A percentile compares a stretch with the other conserved stretches of the same genome.
These are phyloP conservation scores for Argynnis bischoffii DNA, from an alignment of 2,888 invertebrate species.

Conservation along the genomic window DNA sequence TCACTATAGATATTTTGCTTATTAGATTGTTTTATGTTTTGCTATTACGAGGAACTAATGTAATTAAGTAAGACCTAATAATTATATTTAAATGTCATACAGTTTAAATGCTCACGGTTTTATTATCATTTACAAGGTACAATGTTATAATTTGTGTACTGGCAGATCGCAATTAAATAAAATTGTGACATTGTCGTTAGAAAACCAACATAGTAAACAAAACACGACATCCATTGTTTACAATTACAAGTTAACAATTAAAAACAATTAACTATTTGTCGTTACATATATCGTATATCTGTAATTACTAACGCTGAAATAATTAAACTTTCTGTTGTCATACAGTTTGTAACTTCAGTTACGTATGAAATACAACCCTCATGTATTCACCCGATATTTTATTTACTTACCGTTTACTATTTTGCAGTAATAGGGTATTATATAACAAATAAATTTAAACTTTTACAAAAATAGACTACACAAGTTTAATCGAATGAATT, in stretches of 20 bases:
- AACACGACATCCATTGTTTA: slow-evolving; percentile 16
- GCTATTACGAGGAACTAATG: background rate
- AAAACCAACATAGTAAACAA: slow-evolving; percentile 19
- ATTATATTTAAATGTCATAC: slow-evolving; percentile 4
- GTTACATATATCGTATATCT: slow-evolving; percentile 1
- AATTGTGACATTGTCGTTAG: slow-evolving; percentile 20
- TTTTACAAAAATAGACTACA: slow-evolving; percentile 15
- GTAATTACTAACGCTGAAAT: slow-evolving; percentile 7
- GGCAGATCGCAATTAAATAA: slow-evolving; percentile 25
- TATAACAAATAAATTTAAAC: background rate
- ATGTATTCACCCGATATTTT: too few relatives aligned
- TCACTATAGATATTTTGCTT: too few relatives aligned
- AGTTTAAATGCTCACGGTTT: slow-evolving; percentile 19
- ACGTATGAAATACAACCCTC: too few relatives aligned
- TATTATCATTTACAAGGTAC: slow-evolving; percentile 18
- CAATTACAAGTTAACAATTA: slow-evolving; percentile 3
- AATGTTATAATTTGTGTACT: slow-evolving; percentile 16
- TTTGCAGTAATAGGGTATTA: background rate
- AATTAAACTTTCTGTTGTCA: background rate
- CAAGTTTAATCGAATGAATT: slow-evolving; percentile 67
- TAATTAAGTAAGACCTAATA: background rate
- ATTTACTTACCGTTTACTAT: background rate
- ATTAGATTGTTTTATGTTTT: too few relatives aligned
- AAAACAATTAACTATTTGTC: slow-evolving; percentile 15
- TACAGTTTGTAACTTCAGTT: background rate